Percentiles rank a stretch among this genome's conserved stretches.
Conservation (phyloP, 2,797 vertebrate species). For the Arrhamphus sclerolepis region DNA sequence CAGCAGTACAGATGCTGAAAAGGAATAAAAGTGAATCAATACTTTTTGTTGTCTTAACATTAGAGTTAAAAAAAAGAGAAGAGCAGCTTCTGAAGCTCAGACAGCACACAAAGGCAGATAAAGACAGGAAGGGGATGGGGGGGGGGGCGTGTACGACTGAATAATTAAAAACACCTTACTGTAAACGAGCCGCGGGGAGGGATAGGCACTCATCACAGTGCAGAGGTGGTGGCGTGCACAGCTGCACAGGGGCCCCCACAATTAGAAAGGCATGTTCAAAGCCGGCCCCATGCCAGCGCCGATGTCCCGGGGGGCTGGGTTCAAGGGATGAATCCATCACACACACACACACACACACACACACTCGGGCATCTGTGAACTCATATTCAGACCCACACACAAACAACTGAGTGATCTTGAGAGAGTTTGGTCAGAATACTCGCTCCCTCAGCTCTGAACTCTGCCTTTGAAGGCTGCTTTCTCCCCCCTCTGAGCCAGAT, state of each 20-base stretch:
- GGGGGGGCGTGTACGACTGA: slow-evolving; percentile 2
- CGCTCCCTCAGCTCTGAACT: slow-evolving; percentile 10
- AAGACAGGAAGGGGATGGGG: slow-evolving; percentile 12
- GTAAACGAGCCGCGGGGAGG: slow-evolving; percentile 45
- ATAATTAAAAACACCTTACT: slow-evolving; percentile 69
- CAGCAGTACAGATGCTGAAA: slow-evolving; percentile 13
- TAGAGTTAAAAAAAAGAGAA: background rate
- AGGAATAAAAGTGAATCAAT: background rate
- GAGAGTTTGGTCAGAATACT: slow-evolving; percentile 38
- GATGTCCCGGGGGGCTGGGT: slow-evolving; percentile 44
- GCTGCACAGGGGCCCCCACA: slow-evolving; percentile 40
- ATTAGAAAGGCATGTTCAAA: slow-evolving; percentile 69
- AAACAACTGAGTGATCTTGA: slow-evolving; percentile 61
- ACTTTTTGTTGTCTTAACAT: background rate
- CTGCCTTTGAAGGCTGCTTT: slow-evolving; percentile 57
- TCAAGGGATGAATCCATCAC: slow-evolving; percentile 20
- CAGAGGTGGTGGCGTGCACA: slow-evolving; percentile 29
- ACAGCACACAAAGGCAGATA: slow-evolving; percentile 16
- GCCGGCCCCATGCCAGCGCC: slow-evolving; percentile 44
- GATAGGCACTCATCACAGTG: background rate
- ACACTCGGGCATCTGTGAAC: too few relatives aligned
- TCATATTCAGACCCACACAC: slow-evolving; percentile 45
- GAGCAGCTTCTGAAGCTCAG: slow-evolving; percentile 31
- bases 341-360: too few relatives aligned
- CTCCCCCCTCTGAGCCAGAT: slow-evolving; percentile 26